Evolutionary conservation across 2,113 vertebrate species (phyloP).

Genomic region (Thermophis baileyi): DNA sequence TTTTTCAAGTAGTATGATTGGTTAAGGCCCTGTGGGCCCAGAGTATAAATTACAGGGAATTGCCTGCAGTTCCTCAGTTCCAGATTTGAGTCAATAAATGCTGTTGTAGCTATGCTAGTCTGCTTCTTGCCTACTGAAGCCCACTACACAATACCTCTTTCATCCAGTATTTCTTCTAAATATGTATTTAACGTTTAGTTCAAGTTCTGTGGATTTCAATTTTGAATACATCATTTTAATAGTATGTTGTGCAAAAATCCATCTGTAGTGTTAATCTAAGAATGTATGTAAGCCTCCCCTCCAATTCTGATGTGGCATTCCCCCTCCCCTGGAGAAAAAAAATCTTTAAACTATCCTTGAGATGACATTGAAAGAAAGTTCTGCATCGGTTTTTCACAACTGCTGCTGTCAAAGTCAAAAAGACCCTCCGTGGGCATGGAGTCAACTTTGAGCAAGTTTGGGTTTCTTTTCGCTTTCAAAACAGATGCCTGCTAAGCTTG

Average conservation of each 20-base stretch:
- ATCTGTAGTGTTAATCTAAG: not conserved
- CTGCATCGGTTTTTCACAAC: not conserved
- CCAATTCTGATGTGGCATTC: not conserved
- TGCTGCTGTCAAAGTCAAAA: not conserved
- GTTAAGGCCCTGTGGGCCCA: no score
- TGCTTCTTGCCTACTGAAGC: no score
- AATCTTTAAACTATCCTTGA: not conserved
- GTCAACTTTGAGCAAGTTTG: not conserved
- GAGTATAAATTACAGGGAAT: no score
- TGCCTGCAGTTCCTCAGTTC: no score
- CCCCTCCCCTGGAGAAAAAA: not conserved
- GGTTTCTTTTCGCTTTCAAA: not conserved
- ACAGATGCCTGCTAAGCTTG: not conserved
- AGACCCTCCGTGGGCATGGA: not conserved
- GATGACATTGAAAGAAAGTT: not conserved
- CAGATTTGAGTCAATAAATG: no score
- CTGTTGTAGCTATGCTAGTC: no score
- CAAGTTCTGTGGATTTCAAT: not conserved
- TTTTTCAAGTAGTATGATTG: no score
- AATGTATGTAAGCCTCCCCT: not conserved
- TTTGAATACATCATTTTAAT: not conserved
- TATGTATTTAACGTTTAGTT: not conserved
- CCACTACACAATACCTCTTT: no score
- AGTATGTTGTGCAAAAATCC: not conserved
- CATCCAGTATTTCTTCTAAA: not conserved